These are phyloP conservation scores for Erynnis tages DNA, from an alignment of 2,888 invertebrate genomes.

Conservation along the genomic window DNA sequence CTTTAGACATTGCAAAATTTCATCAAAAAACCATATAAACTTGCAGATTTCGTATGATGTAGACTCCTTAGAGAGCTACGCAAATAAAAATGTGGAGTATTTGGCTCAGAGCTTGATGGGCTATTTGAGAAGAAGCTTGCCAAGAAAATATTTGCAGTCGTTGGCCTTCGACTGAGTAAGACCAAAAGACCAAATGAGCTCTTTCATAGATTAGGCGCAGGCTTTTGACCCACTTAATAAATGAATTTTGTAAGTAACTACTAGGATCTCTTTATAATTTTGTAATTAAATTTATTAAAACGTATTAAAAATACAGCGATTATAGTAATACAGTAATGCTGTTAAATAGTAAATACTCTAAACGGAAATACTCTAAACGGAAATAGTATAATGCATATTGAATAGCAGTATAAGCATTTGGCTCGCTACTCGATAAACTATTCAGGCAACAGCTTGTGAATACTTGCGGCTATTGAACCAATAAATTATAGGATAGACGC, in stretches of 20 bases:
- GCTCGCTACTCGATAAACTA: constrained; percentile 2
- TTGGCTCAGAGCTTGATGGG: not conserved
- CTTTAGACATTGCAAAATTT: no score
- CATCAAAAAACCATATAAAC: no score
- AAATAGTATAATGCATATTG: no score
- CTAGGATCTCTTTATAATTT: no score
- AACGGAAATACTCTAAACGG: not conserved
- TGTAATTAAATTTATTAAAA: no score
- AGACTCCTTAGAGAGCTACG: not conserved
- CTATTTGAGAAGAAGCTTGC: constrained; percentile 3
- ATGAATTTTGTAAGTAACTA: no score
- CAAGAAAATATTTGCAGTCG: constrained; percentile 10
- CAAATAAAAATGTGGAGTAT: not conserved
- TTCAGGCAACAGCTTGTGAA: not conserved
- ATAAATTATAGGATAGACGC: not conserved
- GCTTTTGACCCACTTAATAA: no score
- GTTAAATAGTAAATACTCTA: no score
- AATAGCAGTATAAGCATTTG: not conserved
- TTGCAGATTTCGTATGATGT: not conserved
- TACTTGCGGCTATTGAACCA: not conserved
- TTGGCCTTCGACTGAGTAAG: not conserved
- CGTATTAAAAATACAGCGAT: no score
- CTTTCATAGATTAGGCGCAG: not conserved
- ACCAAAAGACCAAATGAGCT: not conserved
- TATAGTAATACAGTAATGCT: no score